Percentiles rank a stretch among this genome's conserved stretches.
Conservation (phyloP, 2,797 vertebrate genomes). For the Lateolabrax maculatus region DNA sequence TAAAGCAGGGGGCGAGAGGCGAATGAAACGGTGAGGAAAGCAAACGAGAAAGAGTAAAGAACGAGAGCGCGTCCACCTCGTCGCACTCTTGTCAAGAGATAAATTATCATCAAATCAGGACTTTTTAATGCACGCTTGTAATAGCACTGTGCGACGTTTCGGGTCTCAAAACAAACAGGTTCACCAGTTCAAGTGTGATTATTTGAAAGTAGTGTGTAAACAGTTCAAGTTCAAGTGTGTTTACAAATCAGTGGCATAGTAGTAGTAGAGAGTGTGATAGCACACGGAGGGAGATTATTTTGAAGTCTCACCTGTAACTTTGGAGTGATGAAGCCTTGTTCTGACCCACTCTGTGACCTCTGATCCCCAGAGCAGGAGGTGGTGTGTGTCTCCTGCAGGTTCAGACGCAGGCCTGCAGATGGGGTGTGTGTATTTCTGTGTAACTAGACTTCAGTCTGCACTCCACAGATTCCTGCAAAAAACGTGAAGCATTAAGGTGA, state of each 20-base stretch:
- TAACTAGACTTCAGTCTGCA: slow-evolving; percentile 21
- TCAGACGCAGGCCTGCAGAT: slow-evolving; percentile 43
- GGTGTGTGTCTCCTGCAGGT: slow-evolving; percentile 38
- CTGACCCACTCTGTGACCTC: slow-evolving; percentile 42
- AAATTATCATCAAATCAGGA: neutral
- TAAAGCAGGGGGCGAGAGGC: slow-evolving; percentile 34
- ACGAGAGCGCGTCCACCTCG: neutral
- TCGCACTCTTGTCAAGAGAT: neutral
- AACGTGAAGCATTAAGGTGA: slow-evolving; percentile 51
- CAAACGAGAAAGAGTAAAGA: slow-evolving; percentile 16
- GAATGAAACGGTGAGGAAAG: slow-evolving; percentile 19
- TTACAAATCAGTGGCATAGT: neutral
- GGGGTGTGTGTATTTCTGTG: slow-evolving; percentile 12
- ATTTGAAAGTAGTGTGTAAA: neutral
- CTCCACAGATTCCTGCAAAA: slow-evolving; percentile 65
- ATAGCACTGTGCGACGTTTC: neutral
- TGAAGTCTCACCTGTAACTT: slow-evolving; percentile 65
- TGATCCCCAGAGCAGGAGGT: slow-evolving; percentile 23
- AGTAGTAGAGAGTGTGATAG: neutral
- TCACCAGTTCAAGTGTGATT: neutral
- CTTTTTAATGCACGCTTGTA: neutral
- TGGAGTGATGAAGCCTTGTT: slow-evolving; percentile 20
- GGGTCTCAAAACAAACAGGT: slow-evolving; percentile 8
- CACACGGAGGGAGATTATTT: neutral
- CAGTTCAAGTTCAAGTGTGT: slow-evolving; percentile 60